Base-by-base conservation (phyloP, 92 coral and sea anemone species). In the Epizoanthus ramosus region DNA sequence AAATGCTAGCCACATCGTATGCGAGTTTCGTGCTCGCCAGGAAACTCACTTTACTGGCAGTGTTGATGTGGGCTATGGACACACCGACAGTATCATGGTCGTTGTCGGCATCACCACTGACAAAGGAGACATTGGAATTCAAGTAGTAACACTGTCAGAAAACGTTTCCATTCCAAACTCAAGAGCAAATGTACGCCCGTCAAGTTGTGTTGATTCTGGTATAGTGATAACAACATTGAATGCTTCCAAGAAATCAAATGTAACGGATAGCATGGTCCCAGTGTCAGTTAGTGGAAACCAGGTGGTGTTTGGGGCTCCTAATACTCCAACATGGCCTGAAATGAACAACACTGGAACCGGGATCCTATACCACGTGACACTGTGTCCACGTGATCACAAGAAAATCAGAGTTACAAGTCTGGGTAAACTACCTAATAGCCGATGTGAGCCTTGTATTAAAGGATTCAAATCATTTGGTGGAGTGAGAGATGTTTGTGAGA, bases 261-360 rank as follows among this genome's bases (percentile, higher is more conserved):
- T 37, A 6, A 37, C 6, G 43, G 4, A 37, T 37, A 37, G 43
- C 43, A 37, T 37, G 5, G 43, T 37, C 43, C 73, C 95, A 0
- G 91, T 91, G 5, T 57, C 85, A 25, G 68, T 89, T n/a, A 45
- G 24, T 16, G 90, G 67, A 3, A 18, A 84, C 19, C 63, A 61
- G 17, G 70, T 92, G 15, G 63, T 89, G 13, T 65, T 92, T 39
- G 95, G 95, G 15, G 57, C 75, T 10, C 95, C 92, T 0, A 77
- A 63, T 52, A 31, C 65, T 19, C 81, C 57, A 59, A 79, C 89
- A 5, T 92, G 95, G 95, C 90, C 92, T 1, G 77, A 8, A 16
- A 21, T 50, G 19, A 50, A 25, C 14, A 79, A 81, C 63, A 25
- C 70, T 5, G 85, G 90, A 17, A 74, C 91, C 1, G 95, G 95